Conservation (phyloP, 2,797 vertebrate genomes). For the Cryptoblepharus egeriae region DNA sequence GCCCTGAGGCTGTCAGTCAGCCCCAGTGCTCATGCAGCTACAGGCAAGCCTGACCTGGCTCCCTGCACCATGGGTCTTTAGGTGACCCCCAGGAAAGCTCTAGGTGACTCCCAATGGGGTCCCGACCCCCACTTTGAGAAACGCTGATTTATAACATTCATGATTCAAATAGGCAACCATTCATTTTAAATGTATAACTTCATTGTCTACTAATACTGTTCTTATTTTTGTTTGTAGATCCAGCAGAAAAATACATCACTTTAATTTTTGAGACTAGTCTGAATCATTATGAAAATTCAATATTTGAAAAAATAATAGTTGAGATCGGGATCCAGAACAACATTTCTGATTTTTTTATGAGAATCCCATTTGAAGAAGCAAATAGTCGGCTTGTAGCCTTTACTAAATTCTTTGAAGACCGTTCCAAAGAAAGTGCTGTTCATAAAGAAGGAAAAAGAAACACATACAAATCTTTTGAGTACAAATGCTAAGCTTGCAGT, state of each 20-base stretch:
- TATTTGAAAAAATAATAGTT: constrained; percentile 92
- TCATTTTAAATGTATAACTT: not conserved
- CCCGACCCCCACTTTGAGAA: no score
- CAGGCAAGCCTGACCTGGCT: no score
- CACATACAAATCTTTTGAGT: constrained; percentile 70
- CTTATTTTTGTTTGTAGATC: constrained; percentile 75
- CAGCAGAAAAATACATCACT: constrained; percentile 93
- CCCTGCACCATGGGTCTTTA: no score
- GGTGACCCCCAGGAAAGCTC: no score
- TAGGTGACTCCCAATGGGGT: no score
- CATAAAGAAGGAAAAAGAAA: constrained; percentile 80
- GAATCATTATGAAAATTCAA: constrained; percentile 82
- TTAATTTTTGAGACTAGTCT: constrained; percentile 94
- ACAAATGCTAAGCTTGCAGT: not conserved
- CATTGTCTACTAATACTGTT: not conserved
- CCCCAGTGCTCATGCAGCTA: no score
- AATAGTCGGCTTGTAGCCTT: constrained; percentile 93
- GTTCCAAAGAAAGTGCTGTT: constrained; percentile 72
- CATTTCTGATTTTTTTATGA: constrained; percentile 85
- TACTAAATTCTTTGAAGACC: constrained; percentile 86
- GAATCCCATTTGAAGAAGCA: constrained; percentile 92
- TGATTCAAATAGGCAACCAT: no score
- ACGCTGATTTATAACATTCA: no score
- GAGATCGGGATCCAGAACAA: constrained; percentile 88
- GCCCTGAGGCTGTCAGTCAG: no score